Conservation (phyloP, 2,113 vertebrate genomes). For the Pantherophis guttatus region DNA sequence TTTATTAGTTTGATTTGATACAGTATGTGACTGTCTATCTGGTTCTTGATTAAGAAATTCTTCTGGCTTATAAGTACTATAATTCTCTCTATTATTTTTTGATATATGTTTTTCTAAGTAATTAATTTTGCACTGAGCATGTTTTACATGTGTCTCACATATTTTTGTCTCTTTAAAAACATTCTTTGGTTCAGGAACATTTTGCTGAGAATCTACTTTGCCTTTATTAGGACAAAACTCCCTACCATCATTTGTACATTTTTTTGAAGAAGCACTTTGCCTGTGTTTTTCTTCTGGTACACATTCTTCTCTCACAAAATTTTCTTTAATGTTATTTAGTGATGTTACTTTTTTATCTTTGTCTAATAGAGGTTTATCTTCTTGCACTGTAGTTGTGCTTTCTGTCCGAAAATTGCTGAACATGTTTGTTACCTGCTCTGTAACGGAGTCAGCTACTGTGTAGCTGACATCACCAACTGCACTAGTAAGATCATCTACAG, state of each 20-base stretch:
- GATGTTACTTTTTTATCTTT: background rate
- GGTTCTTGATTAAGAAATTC: slow-evolving; percentile 32
- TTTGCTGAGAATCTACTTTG: slow-evolving; percentile 5
- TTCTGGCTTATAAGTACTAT: background rate
- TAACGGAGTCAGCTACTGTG: slow-evolving; percentile 84
- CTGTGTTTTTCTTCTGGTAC: slow-evolving; percentile 34
- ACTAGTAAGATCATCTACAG: slow-evolving; percentile 82
- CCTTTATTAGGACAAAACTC: background rate
- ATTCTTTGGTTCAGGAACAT: slow-evolving; percentile 15
- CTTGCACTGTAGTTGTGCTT: slow-evolving; percentile 47
- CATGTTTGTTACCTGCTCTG: slow-evolving; percentile 87
- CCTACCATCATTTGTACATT: slow-evolving; percentile 9
- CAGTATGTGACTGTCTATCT: background rate
- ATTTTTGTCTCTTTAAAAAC: slow-evolving; percentile 16
- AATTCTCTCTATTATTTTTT: slow-evolving; percentile 40
- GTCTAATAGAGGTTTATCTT: slow-evolving; percentile 17
- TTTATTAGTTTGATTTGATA: slow-evolving; percentile 30
- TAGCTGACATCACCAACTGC: slow-evolving; percentile 84
- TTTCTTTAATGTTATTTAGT: slow-evolving; percentile 28
- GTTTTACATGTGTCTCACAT: slow-evolving; percentile 40
- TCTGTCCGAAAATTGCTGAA: slow-evolving; percentile 77
- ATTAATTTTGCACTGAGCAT: slow-evolving; percentile 27
- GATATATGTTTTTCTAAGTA: slow-evolving; percentile 42
- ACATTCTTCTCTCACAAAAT: background rate
- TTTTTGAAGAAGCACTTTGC: slow-evolving; percentile 25